phyloP scores from a whole-genome alignment of 2,113 vertebrate species.

The Eclectus roratus region DNA sequence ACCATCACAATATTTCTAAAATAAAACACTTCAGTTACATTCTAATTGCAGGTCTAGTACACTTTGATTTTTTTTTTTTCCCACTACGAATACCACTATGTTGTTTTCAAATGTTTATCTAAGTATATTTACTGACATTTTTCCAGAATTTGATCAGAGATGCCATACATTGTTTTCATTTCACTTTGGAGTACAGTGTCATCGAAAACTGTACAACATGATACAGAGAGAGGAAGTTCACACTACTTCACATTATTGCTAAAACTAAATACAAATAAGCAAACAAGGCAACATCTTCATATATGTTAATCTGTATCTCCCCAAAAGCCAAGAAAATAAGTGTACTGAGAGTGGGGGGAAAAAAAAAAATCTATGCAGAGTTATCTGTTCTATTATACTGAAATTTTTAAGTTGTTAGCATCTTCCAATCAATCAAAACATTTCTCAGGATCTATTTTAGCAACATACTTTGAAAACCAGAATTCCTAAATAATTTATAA shows the following conservation, averaged over 20 bases:
- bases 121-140: background rate
- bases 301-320: background rate
- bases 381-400: background rate
- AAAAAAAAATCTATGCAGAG: background rate
- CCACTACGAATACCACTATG: background rate
- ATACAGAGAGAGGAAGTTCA: background rate
- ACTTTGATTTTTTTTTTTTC: background rate
- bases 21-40: background rate
- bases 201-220: background rate
- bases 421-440: background rate
- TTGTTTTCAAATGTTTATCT: background rate
- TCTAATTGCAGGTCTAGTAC: background rate
- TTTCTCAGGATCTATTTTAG: background rate
- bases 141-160: background rate
- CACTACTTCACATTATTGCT: background rate
- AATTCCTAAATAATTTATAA: background rate
- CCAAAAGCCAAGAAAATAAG: background rate
- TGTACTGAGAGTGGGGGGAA: no score
- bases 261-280: background rate
- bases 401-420: background rate
- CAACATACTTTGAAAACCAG: background rate
- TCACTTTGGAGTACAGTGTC: background rate
- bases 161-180: background rate
- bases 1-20: background rate
- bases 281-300: background rate